Evolutionary conservation across 23 tunicate genomes (phyloP).

Genomic region (Corella eumyota): DNA sequence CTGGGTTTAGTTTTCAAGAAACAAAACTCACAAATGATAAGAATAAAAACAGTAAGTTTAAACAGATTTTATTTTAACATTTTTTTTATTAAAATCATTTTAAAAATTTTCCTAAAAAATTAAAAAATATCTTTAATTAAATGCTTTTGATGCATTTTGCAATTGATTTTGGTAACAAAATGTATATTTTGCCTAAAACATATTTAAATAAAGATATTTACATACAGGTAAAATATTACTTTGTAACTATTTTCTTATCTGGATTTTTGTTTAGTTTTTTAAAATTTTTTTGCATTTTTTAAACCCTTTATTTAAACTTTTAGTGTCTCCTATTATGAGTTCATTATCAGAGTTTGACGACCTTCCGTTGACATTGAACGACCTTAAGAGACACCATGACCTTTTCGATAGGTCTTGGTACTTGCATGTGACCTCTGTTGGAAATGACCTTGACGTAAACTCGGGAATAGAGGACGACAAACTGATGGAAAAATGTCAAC

Average conservation of each 20-base stretch:
- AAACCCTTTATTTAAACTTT: too few species aligned
- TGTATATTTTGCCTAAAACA: too few species aligned
- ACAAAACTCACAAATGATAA: background rate
- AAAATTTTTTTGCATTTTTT: too few species aligned
- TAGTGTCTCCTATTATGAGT: too few species aligned
- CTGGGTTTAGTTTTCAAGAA: constrained; percentile 38
- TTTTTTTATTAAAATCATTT: too few species aligned
- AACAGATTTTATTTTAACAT: background rate
- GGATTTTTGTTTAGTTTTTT: too few species aligned
- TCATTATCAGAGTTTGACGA: background rate
- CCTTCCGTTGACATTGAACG: constrained; percentile 1
- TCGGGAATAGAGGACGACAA: constrained; percentile 22
- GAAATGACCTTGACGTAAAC: background rate
- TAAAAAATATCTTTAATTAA: background rate
- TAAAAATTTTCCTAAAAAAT: background rate
- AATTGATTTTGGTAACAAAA: too few species aligned
- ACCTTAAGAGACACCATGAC: constrained; percentile 2
- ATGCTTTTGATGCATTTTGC: too few species aligned
- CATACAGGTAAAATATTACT: background rate
- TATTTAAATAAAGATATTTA: background rate
- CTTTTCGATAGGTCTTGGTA: constrained; percentile 59
- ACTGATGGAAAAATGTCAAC: constrained; percentile 20
- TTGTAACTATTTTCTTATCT: too few species aligned
- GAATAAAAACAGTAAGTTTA: background rate
- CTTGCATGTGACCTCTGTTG: constrained; percentile 31